Percentiles rank a stretch among this genome's conserved stretches.
Conservation (phyloP, 2,888 invertebrate species). For the Crossocerus cetratus region DNA sequence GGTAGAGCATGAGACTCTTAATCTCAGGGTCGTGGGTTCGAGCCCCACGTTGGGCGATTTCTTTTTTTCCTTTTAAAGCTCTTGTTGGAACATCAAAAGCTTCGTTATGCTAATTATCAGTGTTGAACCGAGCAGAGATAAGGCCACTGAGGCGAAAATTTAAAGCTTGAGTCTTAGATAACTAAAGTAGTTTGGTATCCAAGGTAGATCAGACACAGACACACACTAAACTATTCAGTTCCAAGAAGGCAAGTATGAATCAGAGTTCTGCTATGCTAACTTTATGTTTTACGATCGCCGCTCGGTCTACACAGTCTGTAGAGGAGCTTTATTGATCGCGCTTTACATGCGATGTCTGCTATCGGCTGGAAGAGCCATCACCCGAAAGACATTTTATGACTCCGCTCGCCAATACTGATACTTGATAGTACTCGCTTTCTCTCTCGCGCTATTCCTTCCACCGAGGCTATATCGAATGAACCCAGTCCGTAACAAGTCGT, state of each 20-base stretch:
- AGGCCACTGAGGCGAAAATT: too few species aligned
- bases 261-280: not conserved
- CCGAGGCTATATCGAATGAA: not conserved
- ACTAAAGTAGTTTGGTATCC: too few species aligned
- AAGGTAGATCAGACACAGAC: not conserved
- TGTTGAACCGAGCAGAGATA: too few species aligned
- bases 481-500: not conserved
- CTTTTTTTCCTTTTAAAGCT: conserved; percentile 44
- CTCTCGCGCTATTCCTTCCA: not conserved
- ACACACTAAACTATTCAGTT: not conserved
- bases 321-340: conserved; percentile 45
- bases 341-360: conserved; percentile 16
- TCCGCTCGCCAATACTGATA: not conserved
- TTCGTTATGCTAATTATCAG: too few species aligned
- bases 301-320: conserved; percentile 26
- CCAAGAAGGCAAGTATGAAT: too few species aligned
- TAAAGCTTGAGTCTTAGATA: too few species aligned
- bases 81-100: too few species aligned
- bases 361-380: conserved; percentile 30
- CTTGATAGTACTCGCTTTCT: not conserved
- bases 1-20: conserved; percentile 74
- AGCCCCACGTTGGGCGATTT: conserved; percentile 70
- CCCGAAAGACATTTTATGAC: conserved; percentile 18
- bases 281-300: conserved; percentile 22
- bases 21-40: conserved; percentile 74